Evolutionary conservation across 2,888 invertebrate genomes (phyloP).

Genomic region (Pachycephus smyrnensis): DNA sequence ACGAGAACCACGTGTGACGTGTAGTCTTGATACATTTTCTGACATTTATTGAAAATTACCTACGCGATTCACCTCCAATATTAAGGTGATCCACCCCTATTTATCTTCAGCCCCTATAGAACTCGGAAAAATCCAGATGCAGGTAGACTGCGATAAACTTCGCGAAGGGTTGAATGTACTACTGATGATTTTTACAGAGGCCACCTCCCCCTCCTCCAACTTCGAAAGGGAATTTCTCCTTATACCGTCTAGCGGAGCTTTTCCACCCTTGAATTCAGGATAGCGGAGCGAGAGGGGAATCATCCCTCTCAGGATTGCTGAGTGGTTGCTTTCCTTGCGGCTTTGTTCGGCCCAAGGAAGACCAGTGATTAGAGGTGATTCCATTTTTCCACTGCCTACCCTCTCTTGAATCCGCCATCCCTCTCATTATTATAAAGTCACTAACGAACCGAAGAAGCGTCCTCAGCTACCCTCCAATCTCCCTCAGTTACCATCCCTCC

Average conservation of each 20-base stretch:
- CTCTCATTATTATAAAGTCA: slow-evolving; percentile 58
- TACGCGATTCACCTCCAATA: too few relatives aligned
- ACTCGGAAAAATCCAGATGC: too few relatives aligned
- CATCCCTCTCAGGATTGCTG: slow-evolving; percentile 29
- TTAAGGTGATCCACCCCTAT: too few relatives aligned
- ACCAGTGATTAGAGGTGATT: slow-evolving; percentile 57
- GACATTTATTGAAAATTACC: too few relatives aligned
- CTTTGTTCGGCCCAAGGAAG: slow-evolving; percentile 30
- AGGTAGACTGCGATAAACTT: too few relatives aligned
- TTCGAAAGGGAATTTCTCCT: slow-evolving; percentile 21
- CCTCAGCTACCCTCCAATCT: slow-evolving; percentile 33
- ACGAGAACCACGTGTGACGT: too few relatives aligned
- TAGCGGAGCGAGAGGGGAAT: slow-evolving; percentile 3
- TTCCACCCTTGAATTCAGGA: slow-evolving; percentile 1
- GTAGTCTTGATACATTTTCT: too few relatives aligned
- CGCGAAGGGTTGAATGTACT: too few relatives aligned
- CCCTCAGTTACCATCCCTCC: slow-evolving; percentile 21
- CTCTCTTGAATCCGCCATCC: slow-evolving; percentile 22
- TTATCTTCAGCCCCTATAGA: too few relatives aligned
- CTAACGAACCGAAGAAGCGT: slow-evolving; percentile 56
- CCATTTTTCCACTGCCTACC: slow-evolving; percentile 48
- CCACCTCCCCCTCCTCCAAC: neutral
- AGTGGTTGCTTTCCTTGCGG: slow-evolving; percentile 39
- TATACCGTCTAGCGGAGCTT: slow-evolving; percentile 18
- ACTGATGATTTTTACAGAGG: too few relatives aligned